Evolutionary conservation across 2,113 vertebrate species (phyloP), one percentile per base, ranked within the genome.

Genomic region (Hippotragus niger): DNA sequence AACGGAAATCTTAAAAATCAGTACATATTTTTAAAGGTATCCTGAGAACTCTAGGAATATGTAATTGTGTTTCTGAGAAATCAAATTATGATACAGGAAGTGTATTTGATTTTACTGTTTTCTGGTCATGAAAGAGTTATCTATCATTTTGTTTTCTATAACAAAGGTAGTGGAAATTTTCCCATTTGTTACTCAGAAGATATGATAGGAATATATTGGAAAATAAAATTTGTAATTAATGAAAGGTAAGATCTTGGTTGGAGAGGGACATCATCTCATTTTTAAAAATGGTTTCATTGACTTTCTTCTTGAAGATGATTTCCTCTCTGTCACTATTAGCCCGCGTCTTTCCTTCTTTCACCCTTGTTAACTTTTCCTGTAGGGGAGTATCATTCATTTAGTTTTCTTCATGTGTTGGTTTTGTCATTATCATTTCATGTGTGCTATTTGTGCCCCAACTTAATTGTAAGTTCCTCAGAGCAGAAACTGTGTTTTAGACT

Each of bases 141-240:
- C 64, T 84, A 15, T 33, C 47, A 57, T 83, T 83, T 71, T 95
- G 31, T 95, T 91, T 80, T 91, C 47, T 50, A 23, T 80, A 87
- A 71, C 57, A 87, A 29, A 47, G 23, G 23, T 86, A 64, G n/a
- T 87, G 47, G 36, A 36, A 64, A 64, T 57, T 58, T 91, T 55
- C 57, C 36, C 2, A 23, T 87, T 64, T 95, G 36, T 91, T 80
- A 29, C 67, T 40, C 52, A 86, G 23, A 91, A 91, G 57, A 33
- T 95, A 45, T 64, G 67, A 55, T 86, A 47, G 21, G 45, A 91
- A 80, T 95, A 80, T 91, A 80, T 80, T 86, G 16, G 67, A 53
- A 95, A 91, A 64, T 86, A 95, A n/a, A 47, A 16, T 86, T 86
- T 91, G 29, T 86, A 62, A 78, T 86, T 87, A 94, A 74, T 84